Base-by-base conservation (phyloP, 2,113 vertebrate genomes). In the Siniperca chuatsi region DNA sequence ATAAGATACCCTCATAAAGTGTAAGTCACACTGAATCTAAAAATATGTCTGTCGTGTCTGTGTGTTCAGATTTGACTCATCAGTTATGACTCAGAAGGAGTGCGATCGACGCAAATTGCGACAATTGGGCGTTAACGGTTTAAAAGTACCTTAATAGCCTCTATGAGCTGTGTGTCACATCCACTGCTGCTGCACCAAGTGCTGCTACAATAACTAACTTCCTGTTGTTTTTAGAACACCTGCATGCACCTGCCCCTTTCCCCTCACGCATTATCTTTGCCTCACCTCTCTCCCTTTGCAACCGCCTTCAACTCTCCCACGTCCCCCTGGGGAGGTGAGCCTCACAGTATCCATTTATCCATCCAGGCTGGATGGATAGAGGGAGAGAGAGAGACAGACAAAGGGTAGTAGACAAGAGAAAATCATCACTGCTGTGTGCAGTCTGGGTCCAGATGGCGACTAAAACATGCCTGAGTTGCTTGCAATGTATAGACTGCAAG, bases 361-460 rank as follows among this genome's bases (percentile, higher is more conserved):
- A 29, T 46, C 18, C 1, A 18, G 48, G 50, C n/a, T 57, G 10
- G 18, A 48, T 11, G 54, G 54, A n/a, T 13, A 16, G 20, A 60
- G 18, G 25, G 23, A 29, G 40, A 40, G 55, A 29, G 29, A 29
- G 29, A 29, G 29, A 55, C 40, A 57, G 23, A 79, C 58, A 70
- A 61, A 75, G 21, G 25, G 37, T n/a, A 29, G 25, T 2, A 37
- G 52, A 40, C 16, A 4, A 40, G 61, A 66, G 66, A 66, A 35
- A 60, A 64, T 46, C 55, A 70, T 80, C 68, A 54, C 18, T 37
- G 52, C 4, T 65, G 74, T 35, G 54, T 44, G 35, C 55, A 40
- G n/a, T 40, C 44, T 29, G 62, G 23, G 68, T 78, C 61, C 79
- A 78, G 62, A 86, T 42, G 75, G 57, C 9, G 64, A 65, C 57